Evolutionary conservation across 2,797 vertebrate genomes (phyloP), one percentile per base, ranked within the genome.

Genomic region (Mormyrus proboscirostris): DNA sequence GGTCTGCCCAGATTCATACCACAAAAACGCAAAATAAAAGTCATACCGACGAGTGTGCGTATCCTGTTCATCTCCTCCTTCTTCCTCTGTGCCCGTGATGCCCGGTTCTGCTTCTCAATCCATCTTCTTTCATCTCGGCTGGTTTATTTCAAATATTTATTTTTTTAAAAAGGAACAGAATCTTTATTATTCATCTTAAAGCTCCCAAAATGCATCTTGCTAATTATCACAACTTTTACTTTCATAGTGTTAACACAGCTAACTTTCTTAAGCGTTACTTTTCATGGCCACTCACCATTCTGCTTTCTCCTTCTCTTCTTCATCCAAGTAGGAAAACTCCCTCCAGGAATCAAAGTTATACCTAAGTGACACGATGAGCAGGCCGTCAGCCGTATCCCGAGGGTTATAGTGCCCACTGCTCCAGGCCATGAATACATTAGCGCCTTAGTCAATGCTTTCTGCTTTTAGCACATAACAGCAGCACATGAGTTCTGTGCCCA

Each of bases 311-410:
- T 99, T 99, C 94, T 99, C 99, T 92, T 99, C 98, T 95, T 99
- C 99, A 91, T 99, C 99, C 95, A 99, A 94, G 92, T 99, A 99
- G 14, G 99, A 99, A 95, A 99, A 99, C 91, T 99, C 99, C 94
- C 99, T 97, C 99, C 99, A 99, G 2, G 99, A 99, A 93, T 99
- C 98, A 95, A 99, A 99, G 95, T 99, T 99, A 94, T 99, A 99
- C 99, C 99, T 99, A 90, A 4, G 89, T 19, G 14, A 92, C 33
- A 79, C 89, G 9, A 84, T n/a, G 6, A 47, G 47, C 47, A 22
- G 16, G 6, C 8, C 1, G 12, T 44, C 14, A 50, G 19, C 82
- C 7, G 51, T 47, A 49, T n/a, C 44, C 41, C 12, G n/a, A 86
- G 84, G 12, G 12, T 5, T 22, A 47, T 16, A 19, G 38, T 22